phyloP scores from a whole-genome alignment of 2,113 vertebrate species.

The Pseudois nayaur region DNA sequence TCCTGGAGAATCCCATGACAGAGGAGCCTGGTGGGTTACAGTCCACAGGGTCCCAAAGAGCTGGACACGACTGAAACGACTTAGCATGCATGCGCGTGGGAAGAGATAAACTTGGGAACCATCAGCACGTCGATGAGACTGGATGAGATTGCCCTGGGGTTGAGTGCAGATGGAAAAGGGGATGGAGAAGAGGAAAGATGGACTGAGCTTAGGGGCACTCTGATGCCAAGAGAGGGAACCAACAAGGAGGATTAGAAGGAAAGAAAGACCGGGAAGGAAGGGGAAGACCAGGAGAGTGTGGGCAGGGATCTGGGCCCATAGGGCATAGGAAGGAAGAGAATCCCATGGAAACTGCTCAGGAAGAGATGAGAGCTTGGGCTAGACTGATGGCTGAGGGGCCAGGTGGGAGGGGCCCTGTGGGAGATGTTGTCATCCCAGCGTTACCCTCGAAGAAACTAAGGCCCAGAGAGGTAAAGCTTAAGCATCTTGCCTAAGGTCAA shows the following conservation, averaged over 20 bases:
- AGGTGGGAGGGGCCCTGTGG: neutral
- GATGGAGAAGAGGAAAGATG: neutral
- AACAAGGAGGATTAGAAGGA: neutral
- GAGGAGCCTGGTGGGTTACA: neutral
- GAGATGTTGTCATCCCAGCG: neutral
- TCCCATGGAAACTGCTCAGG: neutral
- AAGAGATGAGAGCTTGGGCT: neutral
- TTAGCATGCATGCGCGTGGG: neutral
- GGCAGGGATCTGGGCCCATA: neutral
- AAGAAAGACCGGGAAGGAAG: neutral
- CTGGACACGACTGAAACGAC: neutral
- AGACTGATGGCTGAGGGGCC: neutral
- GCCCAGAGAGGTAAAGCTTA: neutral
- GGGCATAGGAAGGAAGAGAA: neutral
- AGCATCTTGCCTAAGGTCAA: neutral
- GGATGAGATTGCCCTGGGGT: neutral
- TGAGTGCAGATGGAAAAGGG: neutral
- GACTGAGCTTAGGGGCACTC: neutral
- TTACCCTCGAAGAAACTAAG: neutral
- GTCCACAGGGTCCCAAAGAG: neutral
- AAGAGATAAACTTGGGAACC: neutral
- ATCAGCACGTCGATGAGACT: neutral
- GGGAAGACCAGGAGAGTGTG: neutral
- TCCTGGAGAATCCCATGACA: neutral
- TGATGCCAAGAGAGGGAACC: neutral